These are phyloP conservation scores for Gisinianus flammeolus DNA, from an alignment of 2,888 invertebrate genomes.

Conservation along the genomic window DNA sequence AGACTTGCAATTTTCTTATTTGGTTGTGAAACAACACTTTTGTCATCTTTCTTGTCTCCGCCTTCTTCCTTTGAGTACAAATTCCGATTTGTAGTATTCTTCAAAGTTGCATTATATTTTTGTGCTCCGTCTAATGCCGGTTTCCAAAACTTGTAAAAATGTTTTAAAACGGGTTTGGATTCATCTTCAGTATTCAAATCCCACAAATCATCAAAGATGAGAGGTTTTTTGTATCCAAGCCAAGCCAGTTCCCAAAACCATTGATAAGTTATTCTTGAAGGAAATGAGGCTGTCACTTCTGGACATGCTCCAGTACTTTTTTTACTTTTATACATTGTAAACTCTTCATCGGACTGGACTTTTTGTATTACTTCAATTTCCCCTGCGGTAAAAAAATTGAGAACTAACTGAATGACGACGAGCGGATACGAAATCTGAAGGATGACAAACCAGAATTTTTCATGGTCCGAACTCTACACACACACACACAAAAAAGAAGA, in stretches of 20 bases:
- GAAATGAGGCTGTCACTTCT: slow-evolving; percentile 64
- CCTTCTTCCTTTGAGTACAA: not conserved
- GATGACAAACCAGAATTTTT: not conserved
- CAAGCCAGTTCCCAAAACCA: slow-evolving; percentile 66
- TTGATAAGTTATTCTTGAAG: slow-evolving; percentile 65
- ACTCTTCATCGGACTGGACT: not conserved
- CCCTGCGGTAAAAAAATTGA: not conserved
- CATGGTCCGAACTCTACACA: not conserved
- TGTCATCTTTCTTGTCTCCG: not conserved
- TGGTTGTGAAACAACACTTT: not conserved
- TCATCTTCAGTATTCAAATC: slow-evolving; percentile 63
- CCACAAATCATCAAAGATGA: slow-evolving; percentile 66
- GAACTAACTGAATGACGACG: not conserved
- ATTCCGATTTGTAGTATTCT: too few relatives aligned
- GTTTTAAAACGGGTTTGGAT: slow-evolving; percentile 60
- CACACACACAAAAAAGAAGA: not conserved
- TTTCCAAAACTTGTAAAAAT: slow-evolving; percentile 62
- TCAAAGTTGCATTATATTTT: not conserved
- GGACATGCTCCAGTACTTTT: slow-evolving; percentile 61
- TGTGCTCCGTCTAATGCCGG: slow-evolving; percentile 22
- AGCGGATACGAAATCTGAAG: slow-evolving; percentile 2
- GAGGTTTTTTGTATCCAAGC: slow-evolving; percentile 64
- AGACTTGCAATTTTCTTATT: slow-evolving; percentile 79
- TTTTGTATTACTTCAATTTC: not conserved
- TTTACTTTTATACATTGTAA: not conserved